Conservation (phyloP, 2,113 vertebrate species). For the Amphilophus citrinellus region DNA sequence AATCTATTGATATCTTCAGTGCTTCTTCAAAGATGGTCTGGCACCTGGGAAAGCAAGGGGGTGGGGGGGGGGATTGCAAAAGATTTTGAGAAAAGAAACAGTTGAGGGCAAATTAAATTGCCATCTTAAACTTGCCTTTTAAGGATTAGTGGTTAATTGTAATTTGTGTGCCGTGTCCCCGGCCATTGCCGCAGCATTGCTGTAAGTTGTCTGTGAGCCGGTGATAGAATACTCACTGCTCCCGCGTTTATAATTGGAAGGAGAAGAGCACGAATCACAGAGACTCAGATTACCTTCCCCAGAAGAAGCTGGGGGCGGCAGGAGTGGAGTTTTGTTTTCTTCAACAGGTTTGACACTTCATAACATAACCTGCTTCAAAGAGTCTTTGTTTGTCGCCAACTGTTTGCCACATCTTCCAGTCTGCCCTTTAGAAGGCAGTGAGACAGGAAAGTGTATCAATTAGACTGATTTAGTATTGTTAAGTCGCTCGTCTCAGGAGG, state of each 20-base stretch:
- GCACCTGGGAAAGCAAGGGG: constrained; percentile 75
- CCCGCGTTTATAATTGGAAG: constrained; percentile 65
- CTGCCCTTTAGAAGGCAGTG: constrained; percentile 35
- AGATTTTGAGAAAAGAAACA: constrained; percentile 62
- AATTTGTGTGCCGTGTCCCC: constrained; percentile 71
- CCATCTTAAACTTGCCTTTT: constrained; percentile 71
- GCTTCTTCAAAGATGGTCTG: constrained; percentile 70
- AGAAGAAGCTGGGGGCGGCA: constrained; percentile 32
- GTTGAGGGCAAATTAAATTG: constrained; percentile 75
- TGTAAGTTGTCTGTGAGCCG: constrained; percentile 61
- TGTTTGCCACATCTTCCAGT: constrained; percentile 47
- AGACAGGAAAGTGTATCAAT: constrained; percentile 44
- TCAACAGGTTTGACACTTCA: constrained; percentile 59
- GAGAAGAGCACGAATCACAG: constrained; percentile 49
- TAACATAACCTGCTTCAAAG: constrained; percentile 51
- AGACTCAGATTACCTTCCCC: constrained; percentile 44
- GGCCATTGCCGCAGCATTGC: constrained; percentile 53
- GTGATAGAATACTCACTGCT: constrained; percentile 77
- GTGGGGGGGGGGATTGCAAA: constrained; percentile 65
- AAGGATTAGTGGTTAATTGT: constrained; percentile 80
- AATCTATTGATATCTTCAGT: constrained; percentile 74
- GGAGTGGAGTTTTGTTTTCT: constrained; percentile 42
- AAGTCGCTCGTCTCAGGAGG: constrained; percentile 13
- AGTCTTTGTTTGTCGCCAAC: constrained; percentile 53
- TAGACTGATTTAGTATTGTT: constrained; percentile 44